Percentiles rank a stretch among this genome's conserved stretches.
Conservation (phyloP, 2,888 invertebrate species). For the Andrena fulva region DNA sequence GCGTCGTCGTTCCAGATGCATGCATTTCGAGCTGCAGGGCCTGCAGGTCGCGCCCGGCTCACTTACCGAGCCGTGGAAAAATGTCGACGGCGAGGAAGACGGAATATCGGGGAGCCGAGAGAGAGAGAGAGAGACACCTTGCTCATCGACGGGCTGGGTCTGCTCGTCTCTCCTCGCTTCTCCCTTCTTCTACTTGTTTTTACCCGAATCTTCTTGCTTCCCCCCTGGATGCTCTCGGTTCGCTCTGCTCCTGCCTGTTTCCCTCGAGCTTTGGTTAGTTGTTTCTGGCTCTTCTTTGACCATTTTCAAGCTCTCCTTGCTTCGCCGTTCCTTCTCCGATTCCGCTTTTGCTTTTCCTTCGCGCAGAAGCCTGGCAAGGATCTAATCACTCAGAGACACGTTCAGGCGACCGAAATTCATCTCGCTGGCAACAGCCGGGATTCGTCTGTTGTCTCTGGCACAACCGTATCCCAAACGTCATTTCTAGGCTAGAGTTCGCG, state of each 20-base stretch:
- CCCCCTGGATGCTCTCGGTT: no score
- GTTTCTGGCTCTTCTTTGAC: no score
- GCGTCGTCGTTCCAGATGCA: constrained; percentile 77
- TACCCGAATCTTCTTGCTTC: background rate
- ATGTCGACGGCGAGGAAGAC: constrained; percentile 30
- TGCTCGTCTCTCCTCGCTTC: background rate
- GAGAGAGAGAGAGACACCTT: background rate
- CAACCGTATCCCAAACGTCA: constrained; percentile 9
- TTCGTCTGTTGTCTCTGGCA: constrained; percentile 23
- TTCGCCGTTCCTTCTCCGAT: no score
- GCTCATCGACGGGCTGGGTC: background rate
- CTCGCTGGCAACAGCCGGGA: background rate
- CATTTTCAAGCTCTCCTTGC: no score
- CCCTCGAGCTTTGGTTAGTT: no score
- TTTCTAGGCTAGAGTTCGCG: constrained; percentile 39
- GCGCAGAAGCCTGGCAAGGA: no score
- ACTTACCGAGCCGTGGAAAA: constrained; percentile 43
- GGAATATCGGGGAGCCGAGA: constrained; percentile 18
- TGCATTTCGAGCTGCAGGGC: constrained; percentile 73
- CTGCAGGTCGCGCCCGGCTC: constrained; percentile 54
- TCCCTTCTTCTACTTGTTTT: background rate
- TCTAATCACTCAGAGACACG: no score
- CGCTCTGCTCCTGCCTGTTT: no score
- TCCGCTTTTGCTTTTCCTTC: no score
- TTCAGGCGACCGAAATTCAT: no score